Evolutionary conservation across 2,797 vertebrate species (phyloP).

Genomic region (Myotis findleyi): DNA sequence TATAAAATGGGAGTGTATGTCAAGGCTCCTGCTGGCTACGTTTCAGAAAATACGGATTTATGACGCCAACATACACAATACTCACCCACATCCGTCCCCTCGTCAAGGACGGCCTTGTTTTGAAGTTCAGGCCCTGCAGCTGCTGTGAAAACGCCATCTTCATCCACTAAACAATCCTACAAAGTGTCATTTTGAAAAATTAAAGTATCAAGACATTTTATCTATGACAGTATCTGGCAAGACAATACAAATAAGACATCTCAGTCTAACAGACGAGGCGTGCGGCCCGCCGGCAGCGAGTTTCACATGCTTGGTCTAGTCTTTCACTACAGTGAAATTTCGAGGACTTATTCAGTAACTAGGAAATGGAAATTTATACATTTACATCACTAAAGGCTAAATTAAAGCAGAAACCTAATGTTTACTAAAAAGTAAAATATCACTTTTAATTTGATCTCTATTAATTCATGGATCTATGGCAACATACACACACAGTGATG

Average conservation of each 20-base stretch:
- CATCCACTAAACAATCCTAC: constrained; percentile 96
- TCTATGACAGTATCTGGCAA: neutral
- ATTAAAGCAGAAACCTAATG: neutral
- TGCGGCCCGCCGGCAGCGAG: too few species aligned
- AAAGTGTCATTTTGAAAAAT: constrained; percentile 41
- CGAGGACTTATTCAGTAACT: neutral
- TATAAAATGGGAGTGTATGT: neutral
- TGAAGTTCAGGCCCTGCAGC: constrained; percentile 92
- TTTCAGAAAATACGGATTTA: neutral
- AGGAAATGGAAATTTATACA: neutral
- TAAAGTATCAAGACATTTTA: neutral
- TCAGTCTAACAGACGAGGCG: neutral
- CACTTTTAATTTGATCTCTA: neutral
- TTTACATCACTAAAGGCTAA: constrained; percentile 36
- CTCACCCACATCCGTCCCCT: constrained; percentile 94
- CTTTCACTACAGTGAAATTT: neutral
- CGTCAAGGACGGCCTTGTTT: constrained; percentile 91
- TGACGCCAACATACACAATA: neutral
- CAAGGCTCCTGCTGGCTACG: neutral
- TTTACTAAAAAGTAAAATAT: constrained; percentile 26
- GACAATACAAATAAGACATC: neutral
- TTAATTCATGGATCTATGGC: neutral
- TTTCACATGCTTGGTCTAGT: neutral
- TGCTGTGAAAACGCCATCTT: constrained; percentile 92
- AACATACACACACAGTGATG: neutral